A percentile compares a stretch with the other conserved stretches of the same genome.
These are phyloP conservation scores for Bagarius yarrelli DNA, from an alignment of 2,113 vertebrate genomes.

Conservation along the genomic window DNA sequence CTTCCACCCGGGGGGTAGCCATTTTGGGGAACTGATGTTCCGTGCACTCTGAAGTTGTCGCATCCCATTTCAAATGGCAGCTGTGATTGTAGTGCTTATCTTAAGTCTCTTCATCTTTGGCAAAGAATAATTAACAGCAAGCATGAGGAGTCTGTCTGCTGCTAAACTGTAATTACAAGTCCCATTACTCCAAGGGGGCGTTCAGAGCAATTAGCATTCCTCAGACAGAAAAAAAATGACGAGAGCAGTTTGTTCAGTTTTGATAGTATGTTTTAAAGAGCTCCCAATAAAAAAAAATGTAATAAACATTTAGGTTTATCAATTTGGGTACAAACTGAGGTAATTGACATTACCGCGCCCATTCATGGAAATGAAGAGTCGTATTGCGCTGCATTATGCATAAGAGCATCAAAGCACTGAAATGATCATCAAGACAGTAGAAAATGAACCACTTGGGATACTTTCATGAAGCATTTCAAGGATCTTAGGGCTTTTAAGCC, in stretches of 20 bases:
- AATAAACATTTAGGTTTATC: slow-evolving; percentile 41
- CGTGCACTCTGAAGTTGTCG: slow-evolving; percentile 38
- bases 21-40: slow-evolving; percentile 51
- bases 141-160: slow-evolving; percentile 54
- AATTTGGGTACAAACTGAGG: slow-evolving; percentile 24
- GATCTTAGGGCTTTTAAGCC: slow-evolving; percentile 20
- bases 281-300: slow-evolving; percentile 10
- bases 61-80: slow-evolving; percentile 50
- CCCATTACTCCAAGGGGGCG: slow-evolving; percentile 59
- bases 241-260: slow-evolving; percentile 49
- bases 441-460: slow-evolving; percentile 15
- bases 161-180: slow-evolving; percentile 59
- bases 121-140: slow-evolving; percentile 51
- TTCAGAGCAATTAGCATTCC: slow-evolving; percentile 57
- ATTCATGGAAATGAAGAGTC: slow-evolving; percentile 17
- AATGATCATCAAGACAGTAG: slow-evolving; percentile 2
- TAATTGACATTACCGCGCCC: background rate
- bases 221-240: slow-evolving; percentile 46
- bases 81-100: slow-evolving; percentile 54
- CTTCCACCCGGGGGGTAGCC: slow-evolving; percentile 46
- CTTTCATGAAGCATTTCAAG: slow-evolving; percentile 4
- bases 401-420: background rate
- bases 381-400: slow-evolving; percentile 27
- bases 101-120: slow-evolving; percentile 55
- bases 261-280: slow-evolving; percentile 42